These are phyloP conservation scores for Ivindomyrus marchei DNA, from an alignment of 2,113 vertebrate species.

Conservation along the genomic window DNA sequence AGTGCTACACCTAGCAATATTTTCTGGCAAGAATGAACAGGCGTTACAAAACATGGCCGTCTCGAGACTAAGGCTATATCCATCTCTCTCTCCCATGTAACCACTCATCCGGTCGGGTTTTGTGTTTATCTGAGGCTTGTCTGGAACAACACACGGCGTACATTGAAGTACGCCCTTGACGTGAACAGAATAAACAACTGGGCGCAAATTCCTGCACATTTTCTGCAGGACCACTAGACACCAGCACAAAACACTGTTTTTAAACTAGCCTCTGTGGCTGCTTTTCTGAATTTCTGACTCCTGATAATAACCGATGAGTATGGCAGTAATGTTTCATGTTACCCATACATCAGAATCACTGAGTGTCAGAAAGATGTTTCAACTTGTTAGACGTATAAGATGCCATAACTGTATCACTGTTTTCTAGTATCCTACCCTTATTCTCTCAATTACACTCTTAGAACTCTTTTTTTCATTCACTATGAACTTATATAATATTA, in stretches of 20 bases:
- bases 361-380: background rate
- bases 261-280: background rate
- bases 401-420: background rate
- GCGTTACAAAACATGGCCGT: background rate
- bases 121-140: background rate
- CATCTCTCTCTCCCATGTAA: background rate
- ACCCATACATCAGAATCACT: background rate
- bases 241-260: background rate
- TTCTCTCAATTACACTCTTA: background rate
- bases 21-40: background rate
- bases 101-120: background rate
- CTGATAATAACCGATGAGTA: background rate
- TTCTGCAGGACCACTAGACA: background rate
- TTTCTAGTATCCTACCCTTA: background rate
- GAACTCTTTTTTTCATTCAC: background rate
- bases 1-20: background rate
- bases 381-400: background rate
- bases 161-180: background rate
- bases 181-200: background rate
- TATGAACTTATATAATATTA: background rate
- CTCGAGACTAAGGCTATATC: background rate
- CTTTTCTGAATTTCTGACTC: background rate
- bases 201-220: background rate
- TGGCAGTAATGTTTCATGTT: background rate
- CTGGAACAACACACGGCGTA: background rate